These are phyloP conservation scores for Zaprionus camerounensis DNA, from an alignment of 1,140 invertebrate genomes.

Conservation along the genomic window DNA sequence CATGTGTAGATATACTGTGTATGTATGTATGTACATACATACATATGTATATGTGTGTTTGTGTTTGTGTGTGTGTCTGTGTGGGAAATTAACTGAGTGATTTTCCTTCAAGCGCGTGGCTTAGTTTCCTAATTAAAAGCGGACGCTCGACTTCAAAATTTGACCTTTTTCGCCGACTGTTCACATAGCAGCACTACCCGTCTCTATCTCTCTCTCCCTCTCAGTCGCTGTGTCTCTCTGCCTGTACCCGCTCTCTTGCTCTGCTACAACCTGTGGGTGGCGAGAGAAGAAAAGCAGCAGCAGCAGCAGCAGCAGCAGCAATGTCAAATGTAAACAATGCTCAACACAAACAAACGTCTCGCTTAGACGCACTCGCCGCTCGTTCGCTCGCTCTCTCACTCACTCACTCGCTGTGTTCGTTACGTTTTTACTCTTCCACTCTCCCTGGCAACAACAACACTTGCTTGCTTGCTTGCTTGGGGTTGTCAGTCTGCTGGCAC, in stretches of 20 bases:
- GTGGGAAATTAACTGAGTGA: constrained; percentile 3
- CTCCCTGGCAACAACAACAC: constrained; percentile 27
- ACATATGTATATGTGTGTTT: not conserved
- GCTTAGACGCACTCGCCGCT: constrained; percentile 68
- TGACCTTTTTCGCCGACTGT: constrained; percentile 64
- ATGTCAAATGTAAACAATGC: constrained; percentile 54
- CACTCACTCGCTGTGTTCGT: constrained; percentile 4
- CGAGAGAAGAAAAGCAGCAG: constrained; percentile 19
- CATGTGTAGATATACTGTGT: too few relatives aligned
- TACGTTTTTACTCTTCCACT: constrained; percentile 9
- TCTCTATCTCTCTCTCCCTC: too few relatives aligned
- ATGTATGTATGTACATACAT: too few relatives aligned
- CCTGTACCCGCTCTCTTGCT: constrained; percentile 18
- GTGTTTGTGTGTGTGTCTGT: not conserved
- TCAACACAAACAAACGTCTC: constrained; percentile 45
- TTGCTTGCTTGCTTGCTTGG: constrained; percentile 6
- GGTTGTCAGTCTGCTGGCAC: constrained; percentile 33
- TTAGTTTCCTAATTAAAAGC: constrained; percentile 72
- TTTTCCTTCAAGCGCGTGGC: constrained; percentile 42
- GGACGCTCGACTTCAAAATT: constrained; percentile 61
- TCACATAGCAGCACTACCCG: constrained; percentile 6
- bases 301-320: constrained; percentile 33
- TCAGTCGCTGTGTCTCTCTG: too few relatives aligned
- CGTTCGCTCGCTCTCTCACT: constrained; percentile 48
- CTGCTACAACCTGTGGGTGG: constrained; percentile 50